Evolutionary conservation across 2,113 vertebrate species (phyloP), one percentile per base, ranked within the genome.

Genomic region (Accipiter cooperii): DNA sequence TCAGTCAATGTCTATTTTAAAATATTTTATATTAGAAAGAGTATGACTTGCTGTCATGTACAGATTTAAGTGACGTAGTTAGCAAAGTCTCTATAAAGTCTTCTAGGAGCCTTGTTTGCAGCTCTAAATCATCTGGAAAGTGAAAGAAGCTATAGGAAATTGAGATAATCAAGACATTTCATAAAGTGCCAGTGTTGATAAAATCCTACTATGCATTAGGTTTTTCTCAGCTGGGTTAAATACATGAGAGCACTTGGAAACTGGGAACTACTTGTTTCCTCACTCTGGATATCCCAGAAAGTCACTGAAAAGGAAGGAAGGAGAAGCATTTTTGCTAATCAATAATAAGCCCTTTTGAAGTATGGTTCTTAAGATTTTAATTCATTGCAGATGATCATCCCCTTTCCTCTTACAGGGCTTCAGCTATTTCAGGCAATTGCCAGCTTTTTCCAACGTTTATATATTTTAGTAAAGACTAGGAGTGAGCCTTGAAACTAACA

Each of bases 21-120:
- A 90, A 90, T 63, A 93, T 90, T 89, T 89, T 17, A 31, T 89
- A 69, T 94, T 87, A 93, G 95, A 85, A 96, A 58, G 65, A 69
- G 38, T 87, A 38, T 64, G 68, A 68, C 64, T 90, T 86, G 69
- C 86, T 90, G 61, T 89, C 88, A 65, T 19, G 18, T 71, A 54
- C 33, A 58, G 85, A 61, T 85, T 91, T 64, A 87, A 94, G 65
- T 51, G 36, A 38, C 66, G 52, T 57, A 25, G 5, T 91, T 79
- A 70, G 46, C 63, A 89, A 55, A 92, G 28, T 68, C 76, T 91
- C 58, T 64, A 8, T 25, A 33, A 86, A 77, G 12, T 89, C 74
- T 80, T 87, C 57, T 47, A 85, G 70, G 61, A 89, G 46, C 36
- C 74, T 74, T 82, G 31, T 82, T 94, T 85, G 87, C 84, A 83